Conservation (phyloP, 30 jellyfish, hydroid and myxozoan genomes). For the Aurelia aurita region DNA sequence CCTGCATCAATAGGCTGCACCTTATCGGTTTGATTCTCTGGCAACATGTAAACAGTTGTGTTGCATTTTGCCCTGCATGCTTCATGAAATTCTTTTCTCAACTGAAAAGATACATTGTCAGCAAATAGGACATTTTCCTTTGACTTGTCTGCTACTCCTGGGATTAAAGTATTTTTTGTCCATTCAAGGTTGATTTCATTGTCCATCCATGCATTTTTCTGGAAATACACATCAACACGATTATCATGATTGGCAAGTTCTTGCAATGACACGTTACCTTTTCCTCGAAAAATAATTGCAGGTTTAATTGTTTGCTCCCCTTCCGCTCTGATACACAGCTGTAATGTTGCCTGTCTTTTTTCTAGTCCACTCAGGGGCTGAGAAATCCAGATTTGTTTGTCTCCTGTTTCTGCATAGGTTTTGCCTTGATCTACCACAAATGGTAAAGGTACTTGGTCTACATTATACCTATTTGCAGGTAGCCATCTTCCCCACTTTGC, state of each 20-base stretch:
- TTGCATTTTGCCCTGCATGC: slow-evolving; percentile 50
- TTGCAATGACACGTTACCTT: slow-evolving; percentile 31
- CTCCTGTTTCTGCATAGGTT: slow-evolving; percentile 53
- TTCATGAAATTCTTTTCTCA: slow-evolving; percentile 33
- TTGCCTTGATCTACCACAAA: slow-evolving; percentile 55
- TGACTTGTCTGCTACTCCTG: slow-evolving; percentile 46
- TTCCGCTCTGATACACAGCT: slow-evolving; percentile 51
- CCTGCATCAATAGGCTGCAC: slow-evolving; percentile 71
- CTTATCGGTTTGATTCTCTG: slow-evolving; percentile 39
- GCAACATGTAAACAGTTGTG: slow-evolving; percentile 46
- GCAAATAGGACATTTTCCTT: slow-evolving; percentile 46
- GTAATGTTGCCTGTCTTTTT: slow-evolving; percentile 60
- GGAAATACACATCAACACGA: slow-evolving; percentile 32
- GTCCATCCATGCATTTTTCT: slow-evolving; percentile 57
- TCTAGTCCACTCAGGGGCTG: slow-evolving; percentile 65
- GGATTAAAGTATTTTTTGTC: slow-evolving; percentile 31
- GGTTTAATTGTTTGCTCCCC: slow-evolving; percentile 54
- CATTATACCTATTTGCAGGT: slow-evolving; percentile 45
- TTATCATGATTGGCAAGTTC: slow-evolving; percentile 36
- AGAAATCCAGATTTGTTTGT: slow-evolving; percentile 51
- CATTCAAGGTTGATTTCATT: slow-evolving; percentile 37
- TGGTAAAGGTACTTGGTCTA: slow-evolving; percentile 69
- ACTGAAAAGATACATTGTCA: slow-evolving; percentile 60
- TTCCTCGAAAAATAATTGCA: slow-evolving; percentile 37
- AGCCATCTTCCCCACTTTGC: slow-evolving; percentile 46